Evolutionary conservation across 1,140 invertebrate genomes (phyloP).

Genomic region (Drosophila sturtevanti): DNA sequence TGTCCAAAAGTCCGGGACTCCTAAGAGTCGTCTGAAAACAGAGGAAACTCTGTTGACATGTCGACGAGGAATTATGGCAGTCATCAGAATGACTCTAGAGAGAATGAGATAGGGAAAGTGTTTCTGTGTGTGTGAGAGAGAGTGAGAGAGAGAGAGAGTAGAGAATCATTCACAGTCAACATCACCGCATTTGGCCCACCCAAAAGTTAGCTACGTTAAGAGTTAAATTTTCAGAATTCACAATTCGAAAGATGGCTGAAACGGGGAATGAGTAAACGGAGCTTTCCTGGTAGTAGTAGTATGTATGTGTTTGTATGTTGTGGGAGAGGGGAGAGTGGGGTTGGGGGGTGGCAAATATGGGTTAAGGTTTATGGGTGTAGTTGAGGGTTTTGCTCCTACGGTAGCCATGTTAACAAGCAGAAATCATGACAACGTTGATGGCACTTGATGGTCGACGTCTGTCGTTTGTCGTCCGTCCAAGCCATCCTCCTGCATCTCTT

Average conservation of each 20-base stretch:
- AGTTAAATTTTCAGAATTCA: slow-evolving; percentile 81
- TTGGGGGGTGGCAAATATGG: slow-evolving; percentile 5
- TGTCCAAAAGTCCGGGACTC: background rate
- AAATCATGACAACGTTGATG: slow-evolving; percentile 79
- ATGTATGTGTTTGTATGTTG: no score
- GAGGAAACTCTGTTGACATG: slow-evolving; percentile 74
- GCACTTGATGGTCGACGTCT: slow-evolving; percentile 62
- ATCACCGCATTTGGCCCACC: slow-evolving; percentile 19
- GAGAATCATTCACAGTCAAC: slow-evolving; percentile 24
- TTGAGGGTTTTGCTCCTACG: slow-evolving; percentile 39
- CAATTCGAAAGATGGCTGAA: slow-evolving; percentile 75
- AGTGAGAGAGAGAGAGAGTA: no score
- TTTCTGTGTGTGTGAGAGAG: no score
- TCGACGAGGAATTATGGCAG: slow-evolving; percentile 77
- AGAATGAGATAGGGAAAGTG: no score
- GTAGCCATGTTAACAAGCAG: slow-evolving; percentile 79
- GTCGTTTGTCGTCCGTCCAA: slow-evolving; percentile 1
- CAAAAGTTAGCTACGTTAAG: slow-evolving; percentile 62
- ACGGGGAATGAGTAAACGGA: slow-evolving; percentile 1
- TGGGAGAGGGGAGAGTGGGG: slow-evolving; percentile 4
- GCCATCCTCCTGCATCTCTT: background rate
- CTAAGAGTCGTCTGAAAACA: slow-evolving; percentile 8
- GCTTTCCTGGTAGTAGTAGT: background rate
- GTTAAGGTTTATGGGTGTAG: background rate
- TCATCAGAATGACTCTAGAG: background rate